A percentile compares a stretch with the other conserved stretches of the same genome.
phyloP scores from a whole-genome alignment of 2,113 vertebrate species.

The Illadopsis cleaveri region DNA sequence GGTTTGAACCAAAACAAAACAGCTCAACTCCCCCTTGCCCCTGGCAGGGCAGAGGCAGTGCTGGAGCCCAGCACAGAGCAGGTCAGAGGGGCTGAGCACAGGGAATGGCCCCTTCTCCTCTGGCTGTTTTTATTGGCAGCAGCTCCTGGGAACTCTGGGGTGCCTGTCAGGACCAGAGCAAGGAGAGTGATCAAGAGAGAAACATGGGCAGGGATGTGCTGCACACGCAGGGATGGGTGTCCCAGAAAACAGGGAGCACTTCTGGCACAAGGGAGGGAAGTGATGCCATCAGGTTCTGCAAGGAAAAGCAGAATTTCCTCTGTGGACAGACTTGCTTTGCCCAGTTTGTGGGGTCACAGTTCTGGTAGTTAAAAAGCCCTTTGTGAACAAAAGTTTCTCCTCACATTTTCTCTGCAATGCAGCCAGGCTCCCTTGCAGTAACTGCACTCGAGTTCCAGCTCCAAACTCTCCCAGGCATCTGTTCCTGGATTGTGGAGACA shows the following conservation, averaged over 20 bases:
- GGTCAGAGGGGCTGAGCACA: slow-evolving; percentile 51
- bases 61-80: not conserved
- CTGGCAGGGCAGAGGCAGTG: not conserved
- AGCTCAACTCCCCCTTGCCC: not conserved
- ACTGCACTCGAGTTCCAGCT: not conserved
- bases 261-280: not conserved
- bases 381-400: not conserved
- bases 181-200: not conserved
- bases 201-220: not conserved
- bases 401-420: not conserved
- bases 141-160: slow-evolving; percentile 76
- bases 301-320: not conserved
- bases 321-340: not conserved
- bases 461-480: not conserved
- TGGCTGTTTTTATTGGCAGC: slow-evolving; percentile 76
- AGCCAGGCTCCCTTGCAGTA: not conserved
- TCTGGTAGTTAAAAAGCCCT: not conserved
- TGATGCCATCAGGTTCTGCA: not conserved
- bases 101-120: slow-evolving; percentile 73
- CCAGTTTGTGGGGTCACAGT: not conserved
- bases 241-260: not conserved
- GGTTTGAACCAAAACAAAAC: not conserved
- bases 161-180: slow-evolving; percentile 23
- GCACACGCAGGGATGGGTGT: not conserved
- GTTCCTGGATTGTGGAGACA: not conserved